Conservation (phyloP, 2,797 vertebrate species). For the Kryptopterus vitreolus region DNA sequence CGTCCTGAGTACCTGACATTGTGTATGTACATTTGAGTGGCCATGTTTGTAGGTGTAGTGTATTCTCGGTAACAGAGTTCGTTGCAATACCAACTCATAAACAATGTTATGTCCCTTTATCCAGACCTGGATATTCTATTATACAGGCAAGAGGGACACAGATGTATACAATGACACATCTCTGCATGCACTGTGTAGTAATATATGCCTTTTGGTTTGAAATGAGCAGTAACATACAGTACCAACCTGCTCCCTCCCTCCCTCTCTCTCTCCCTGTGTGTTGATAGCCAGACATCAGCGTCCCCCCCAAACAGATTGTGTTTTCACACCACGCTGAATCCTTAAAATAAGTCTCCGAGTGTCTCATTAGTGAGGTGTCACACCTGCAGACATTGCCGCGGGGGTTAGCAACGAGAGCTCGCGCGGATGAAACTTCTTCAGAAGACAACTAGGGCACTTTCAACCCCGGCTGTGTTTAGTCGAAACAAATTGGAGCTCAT, state of each 20-base stretch:
- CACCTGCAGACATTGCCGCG: constrained; percentile 47
- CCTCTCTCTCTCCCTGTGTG: too few relatives aligned
- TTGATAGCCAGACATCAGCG: constrained; percentile 26
- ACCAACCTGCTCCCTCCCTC: background rate
- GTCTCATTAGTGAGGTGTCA: constrained; percentile 53
- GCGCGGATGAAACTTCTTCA: constrained; percentile 14
- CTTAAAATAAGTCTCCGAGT: constrained; percentile 53
- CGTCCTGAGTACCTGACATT: too few relatives aligned
- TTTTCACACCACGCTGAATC: constrained; percentile 52
- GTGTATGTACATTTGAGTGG: too few relatives aligned
- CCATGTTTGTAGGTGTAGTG: too few relatives aligned
- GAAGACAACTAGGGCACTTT: constrained; percentile 11
- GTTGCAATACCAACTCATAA: too few relatives aligned
- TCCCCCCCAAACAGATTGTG: constrained; percentile 42
- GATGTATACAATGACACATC: background rate
- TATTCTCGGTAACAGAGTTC: too few relatives aligned
- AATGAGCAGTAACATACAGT: constrained; percentile 6
- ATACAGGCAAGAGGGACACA: background rate
- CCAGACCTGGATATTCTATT: background rate
- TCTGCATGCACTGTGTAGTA: background rate
- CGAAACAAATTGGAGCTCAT: constrained; percentile 18
- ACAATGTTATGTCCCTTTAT: too few relatives aligned
- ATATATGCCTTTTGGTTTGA: background rate
- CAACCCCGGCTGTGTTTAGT: constrained; percentile 29
- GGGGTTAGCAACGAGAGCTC: constrained; percentile 26